phyloP scores from a whole-genome alignment of 2,888 invertebrate genomes.

The Aleiodes alternator region DNA sequence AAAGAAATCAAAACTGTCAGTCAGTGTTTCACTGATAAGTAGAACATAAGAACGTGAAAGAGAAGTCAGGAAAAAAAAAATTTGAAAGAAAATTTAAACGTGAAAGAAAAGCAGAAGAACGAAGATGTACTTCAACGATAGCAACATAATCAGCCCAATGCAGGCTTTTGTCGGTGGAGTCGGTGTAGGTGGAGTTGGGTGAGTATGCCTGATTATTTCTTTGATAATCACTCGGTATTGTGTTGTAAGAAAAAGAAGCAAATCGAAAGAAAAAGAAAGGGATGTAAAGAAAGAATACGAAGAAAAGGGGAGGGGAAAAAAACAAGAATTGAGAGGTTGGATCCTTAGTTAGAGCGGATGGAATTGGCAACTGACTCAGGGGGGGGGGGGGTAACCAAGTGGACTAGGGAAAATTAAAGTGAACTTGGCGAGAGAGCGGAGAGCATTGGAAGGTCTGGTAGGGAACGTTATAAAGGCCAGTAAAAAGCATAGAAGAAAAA shows the following conservation, averaged over 20 bases:
- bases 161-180: slow-evolving; percentile 65
- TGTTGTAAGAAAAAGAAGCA: slow-evolving; percentile 48
- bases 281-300: slow-evolving; percentile 43
- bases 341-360: slow-evolving; percentile 16
- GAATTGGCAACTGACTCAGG: slow-evolving; percentile 36
- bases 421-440: slow-evolving; percentile 39
- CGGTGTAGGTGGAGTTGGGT: slow-evolving; percentile 63
- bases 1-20: background rate
- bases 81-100: slow-evolving; percentile 24
- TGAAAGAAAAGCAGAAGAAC: slow-evolving; percentile 47
- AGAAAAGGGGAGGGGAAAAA: background rate
- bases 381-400: slow-evolving; percentile 21
- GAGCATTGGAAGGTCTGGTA: slow-evolving; percentile 25
- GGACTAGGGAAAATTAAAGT: slow-evolving; percentile 42
- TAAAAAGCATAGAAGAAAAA: slow-evolving; percentile 24
- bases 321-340: slow-evolving; percentile 32
- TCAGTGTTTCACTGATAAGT: slow-evolving; percentile 10
- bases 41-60: background rate
- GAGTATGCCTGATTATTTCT: slow-evolving; percentile 64
- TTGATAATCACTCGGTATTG: slow-evolving; percentile 64
- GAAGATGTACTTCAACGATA: slow-evolving; percentile 69
- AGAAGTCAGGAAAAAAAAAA: slow-evolving; percentile 23
- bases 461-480: slow-evolving; percentile 19
- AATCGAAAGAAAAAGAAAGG: slow-evolving; percentile 46
- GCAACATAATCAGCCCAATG: slow-evolving; percentile 65